Conservation (phyloP, 2,888 invertebrate genomes). For the Yponomeuta evonymella region DNA sequence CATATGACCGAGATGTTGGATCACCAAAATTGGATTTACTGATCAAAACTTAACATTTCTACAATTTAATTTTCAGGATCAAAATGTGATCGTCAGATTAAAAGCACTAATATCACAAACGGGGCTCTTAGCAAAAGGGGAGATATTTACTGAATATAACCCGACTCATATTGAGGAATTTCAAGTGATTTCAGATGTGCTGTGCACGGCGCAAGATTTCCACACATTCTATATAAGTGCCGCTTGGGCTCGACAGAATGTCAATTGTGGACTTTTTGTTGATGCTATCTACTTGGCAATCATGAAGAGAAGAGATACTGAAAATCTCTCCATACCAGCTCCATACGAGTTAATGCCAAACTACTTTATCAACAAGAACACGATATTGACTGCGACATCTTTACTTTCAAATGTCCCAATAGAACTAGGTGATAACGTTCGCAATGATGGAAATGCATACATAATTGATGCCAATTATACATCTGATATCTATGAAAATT, state of each 20-base stretch:
- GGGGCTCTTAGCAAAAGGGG: slow-evolving; percentile 48
- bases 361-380: slow-evolving; percentile 78
- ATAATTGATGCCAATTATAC: slow-evolving; percentile 60
- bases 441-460: slow-evolving; percentile 56
- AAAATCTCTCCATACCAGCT: slow-evolving; percentile 77
- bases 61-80: slow-evolving; percentile 34
- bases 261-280: slow-evolving; percentile 79
- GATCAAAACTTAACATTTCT: no score
- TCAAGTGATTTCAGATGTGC: slow-evolving; percentile 58
- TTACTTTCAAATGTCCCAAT: slow-evolving; percentile 44
- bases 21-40: no score
- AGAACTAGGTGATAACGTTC: slow-evolving; percentile 38
- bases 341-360: slow-evolving; percentile 81
- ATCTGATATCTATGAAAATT: slow-evolving; percentile 48
- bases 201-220: slow-evolving; percentile 75
- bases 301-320: slow-evolving; percentile 75
- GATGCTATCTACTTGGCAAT: slow-evolving; percentile 77
- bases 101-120: slow-evolving; percentile 38
- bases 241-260: slow-evolving; percentile 75
- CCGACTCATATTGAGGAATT: slow-evolving; percentile 47
- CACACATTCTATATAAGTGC: slow-evolving; percentile 75
- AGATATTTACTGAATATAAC: slow-evolving; percentile 60
- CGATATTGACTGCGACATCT: slow-evolving; percentile 64
- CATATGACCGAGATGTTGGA: no score
- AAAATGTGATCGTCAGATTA: slow-evolving; percentile 42